phyloP scores from a whole-genome alignment of 2,797 vertebrate genomes.

The Artibeus jamaicensis region DNA sequence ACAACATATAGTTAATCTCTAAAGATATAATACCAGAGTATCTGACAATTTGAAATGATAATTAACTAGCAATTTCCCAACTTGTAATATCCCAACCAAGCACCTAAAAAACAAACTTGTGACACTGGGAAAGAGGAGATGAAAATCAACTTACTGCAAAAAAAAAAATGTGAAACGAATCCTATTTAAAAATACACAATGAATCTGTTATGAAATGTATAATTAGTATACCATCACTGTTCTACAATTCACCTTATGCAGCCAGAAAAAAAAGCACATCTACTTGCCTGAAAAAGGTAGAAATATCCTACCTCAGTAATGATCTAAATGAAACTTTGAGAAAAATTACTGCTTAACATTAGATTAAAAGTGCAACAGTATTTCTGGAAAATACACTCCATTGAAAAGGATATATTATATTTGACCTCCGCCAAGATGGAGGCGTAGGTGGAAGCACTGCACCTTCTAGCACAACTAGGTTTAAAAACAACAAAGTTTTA shows the following conservation, averaged over 20 bases:
- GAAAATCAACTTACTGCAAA: background rate
- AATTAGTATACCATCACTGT: background rate
- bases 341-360: slow-evolving; percentile 17
- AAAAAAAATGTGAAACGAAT: background rate
- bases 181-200: background rate
- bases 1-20: background rate
- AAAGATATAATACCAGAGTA: background rate
- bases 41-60: background rate
- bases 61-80: background rate
- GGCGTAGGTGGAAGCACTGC: no score
- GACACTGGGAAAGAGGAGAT: background rate
- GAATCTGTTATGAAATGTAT: background rate
- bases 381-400: background rate
- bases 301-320: background rate
- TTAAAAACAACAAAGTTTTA: no score
- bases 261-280: background rate
- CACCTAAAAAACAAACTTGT: background rate
- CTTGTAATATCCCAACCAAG: background rate
- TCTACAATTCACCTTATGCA: background rate
- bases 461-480: no score
- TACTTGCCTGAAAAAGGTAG: background rate
- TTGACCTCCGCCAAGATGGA: no score
- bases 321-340: slow-evolving; percentile 23
- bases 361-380: background rate
- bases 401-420: background rate